Conservation (phyloP, 2,888 invertebrate species). For the Oxytorus armatus region DNA sequence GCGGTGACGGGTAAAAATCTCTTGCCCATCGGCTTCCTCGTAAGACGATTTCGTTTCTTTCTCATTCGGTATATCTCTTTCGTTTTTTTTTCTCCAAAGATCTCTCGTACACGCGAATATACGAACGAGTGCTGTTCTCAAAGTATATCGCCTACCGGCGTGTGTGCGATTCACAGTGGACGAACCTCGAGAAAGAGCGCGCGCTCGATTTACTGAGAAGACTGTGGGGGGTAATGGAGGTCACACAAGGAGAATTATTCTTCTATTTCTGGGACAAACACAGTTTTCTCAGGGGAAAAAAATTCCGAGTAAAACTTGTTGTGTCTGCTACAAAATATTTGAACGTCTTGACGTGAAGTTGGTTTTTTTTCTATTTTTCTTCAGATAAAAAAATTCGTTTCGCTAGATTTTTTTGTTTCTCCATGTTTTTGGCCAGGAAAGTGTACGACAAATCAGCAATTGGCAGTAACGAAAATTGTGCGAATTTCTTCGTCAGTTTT, state of each 20-base stretch:
- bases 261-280: not conserved
- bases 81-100: slow-evolving; percentile 29
- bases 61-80: slow-evolving; percentile 24
- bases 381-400: too few relatives aligned
- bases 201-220: slow-evolving; percentile 9
- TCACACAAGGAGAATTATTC: slow-evolving; percentile 8
- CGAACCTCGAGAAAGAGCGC: slow-evolving; percentile 31
- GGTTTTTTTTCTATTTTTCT: too few relatives aligned
- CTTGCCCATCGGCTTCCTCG: slow-evolving; percentile 56
- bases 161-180: slow-evolving; percentile 44
- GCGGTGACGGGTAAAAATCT: slow-evolving; percentile 61
- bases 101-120: slow-evolving; percentile 39
- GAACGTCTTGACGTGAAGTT: too few relatives aligned
- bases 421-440: too few relatives aligned
- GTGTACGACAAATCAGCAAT: too few relatives aligned
- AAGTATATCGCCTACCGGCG: slow-evolving; percentile 44
- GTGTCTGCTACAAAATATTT: too few relatives aligned
- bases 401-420: too few relatives aligned
- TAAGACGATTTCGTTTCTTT: slow-evolving; percentile 59
- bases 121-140: slow-evolving; percentile 37
- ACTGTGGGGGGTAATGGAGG: slow-evolving; percentile 1
- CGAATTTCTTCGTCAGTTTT: too few relatives aligned
- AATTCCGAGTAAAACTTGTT: too few relatives aligned
- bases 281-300: not conserved
- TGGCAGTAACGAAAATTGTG: too few relatives aligned